These are phyloP conservation scores for Amphilophus citrinellus DNA, from an alignment of 2,113 vertebrate genomes.

Conservation along the genomic window DNA sequence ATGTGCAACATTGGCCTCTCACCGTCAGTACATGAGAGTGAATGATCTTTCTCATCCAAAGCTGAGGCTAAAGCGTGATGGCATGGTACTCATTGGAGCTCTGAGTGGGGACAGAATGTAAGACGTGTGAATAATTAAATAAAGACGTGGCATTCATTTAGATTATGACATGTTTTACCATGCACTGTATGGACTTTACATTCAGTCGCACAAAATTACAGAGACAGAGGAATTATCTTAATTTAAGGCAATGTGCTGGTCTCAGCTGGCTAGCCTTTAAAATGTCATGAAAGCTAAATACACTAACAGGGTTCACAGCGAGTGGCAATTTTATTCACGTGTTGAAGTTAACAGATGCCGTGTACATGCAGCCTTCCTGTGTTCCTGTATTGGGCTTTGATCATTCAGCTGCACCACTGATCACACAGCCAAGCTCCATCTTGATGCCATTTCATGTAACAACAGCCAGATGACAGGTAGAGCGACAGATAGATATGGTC, in stretches of 20 bases:
- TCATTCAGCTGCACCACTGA: slow-evolving; percentile 22
- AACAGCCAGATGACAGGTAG: background rate
- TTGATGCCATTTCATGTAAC: slow-evolving; percentile 34
- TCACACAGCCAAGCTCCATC: slow-evolving; percentile 23
- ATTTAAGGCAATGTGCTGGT: background rate
- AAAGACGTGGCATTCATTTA: background rate
- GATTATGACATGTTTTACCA: background rate
- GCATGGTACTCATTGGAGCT: background rate
- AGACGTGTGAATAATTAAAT: background rate
- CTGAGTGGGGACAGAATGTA: background rate
- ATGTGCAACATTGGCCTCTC: background rate
- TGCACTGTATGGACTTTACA: background rate
- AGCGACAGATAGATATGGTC: slow-evolving; percentile 12
- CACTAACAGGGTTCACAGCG: background rate
- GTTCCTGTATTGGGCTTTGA: slow-evolving; percentile 42
- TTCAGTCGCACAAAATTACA: background rate
- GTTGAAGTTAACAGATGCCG: slow-evolving; percentile 18
- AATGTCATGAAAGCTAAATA: background rate
- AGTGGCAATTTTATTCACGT: background rate
- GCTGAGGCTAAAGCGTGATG: background rate
- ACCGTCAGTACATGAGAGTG: background rate
- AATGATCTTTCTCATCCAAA: background rate
- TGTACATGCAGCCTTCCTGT: slow-evolving; percentile 19
- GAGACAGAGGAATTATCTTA: background rate
- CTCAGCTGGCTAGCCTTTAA: background rate